phyloP scores from a whole-genome alignment of 2,888 invertebrate species.

The Eilema caniola region DNA sequence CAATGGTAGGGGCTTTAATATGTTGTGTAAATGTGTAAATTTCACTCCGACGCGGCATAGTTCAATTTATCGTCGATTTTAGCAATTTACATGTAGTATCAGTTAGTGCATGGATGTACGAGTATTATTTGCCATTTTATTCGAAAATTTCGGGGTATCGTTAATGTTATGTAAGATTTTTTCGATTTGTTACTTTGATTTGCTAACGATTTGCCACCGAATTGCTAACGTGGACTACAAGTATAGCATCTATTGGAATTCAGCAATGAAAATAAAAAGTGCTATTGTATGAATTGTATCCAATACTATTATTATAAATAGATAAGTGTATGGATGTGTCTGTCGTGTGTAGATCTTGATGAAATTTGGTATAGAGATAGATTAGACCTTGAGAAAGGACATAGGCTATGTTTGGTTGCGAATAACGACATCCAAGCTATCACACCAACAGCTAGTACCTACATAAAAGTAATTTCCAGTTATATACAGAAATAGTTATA shows the following conservation, averaged over 20 bases:
- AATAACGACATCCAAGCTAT: too few species aligned
- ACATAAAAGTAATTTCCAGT: too few species aligned
- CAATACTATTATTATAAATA: too few species aligned
- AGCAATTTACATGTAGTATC: constrained; percentile 49
- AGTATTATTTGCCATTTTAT: constrained; percentile 26
- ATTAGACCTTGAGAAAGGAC: too few species aligned
- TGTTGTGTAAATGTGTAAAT: constrained; percentile 47
- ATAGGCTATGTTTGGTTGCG: too few species aligned
- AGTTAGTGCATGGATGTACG: constrained; percentile 36
- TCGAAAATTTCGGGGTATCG: constrained; percentile 4
- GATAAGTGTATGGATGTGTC: too few species aligned
- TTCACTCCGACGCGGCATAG: constrained; percentile 34
- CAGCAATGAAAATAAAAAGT: background rate
- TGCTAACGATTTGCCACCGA: too few species aligned
- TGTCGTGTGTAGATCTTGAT: too few species aligned
- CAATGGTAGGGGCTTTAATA: constrained; percentile 27
- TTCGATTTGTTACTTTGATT: too few species aligned
- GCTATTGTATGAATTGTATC: background rate
- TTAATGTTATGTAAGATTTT: constrained; percentile 8
- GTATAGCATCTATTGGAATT: background rate
- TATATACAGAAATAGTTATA: too few species aligned
- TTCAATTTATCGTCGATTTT: constrained; percentile 50
- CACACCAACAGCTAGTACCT: too few species aligned
- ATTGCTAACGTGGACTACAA: background rate
- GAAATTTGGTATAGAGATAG: too few species aligned